Conservation (phyloP, 2,113 vertebrate genomes). For the Upupa epops region DNA sequence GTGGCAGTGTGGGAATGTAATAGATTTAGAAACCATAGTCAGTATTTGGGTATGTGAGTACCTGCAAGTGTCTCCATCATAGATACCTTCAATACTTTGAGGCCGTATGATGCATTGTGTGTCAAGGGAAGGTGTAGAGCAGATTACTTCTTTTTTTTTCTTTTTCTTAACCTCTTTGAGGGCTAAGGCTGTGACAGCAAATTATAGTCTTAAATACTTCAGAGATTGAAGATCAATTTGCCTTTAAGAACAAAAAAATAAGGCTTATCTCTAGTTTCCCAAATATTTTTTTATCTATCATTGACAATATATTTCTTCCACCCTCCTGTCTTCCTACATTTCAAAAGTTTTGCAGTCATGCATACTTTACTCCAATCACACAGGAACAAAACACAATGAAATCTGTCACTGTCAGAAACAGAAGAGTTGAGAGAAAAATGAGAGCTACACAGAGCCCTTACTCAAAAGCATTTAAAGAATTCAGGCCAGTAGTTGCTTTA, state of each 20-base stretch:
- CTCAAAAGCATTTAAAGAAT: not conserved
- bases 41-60: accelerated
- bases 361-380: not conserved
- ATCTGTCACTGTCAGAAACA: not conserved
- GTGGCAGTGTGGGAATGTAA: not conserved
- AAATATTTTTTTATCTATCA: not conserved
- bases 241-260: not conserved
- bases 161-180: not conserved
- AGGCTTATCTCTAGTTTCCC: not conserved
- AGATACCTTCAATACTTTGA: not conserved
- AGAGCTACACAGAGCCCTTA: not conserved
- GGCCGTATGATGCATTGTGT: accelerated
- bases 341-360: not conserved
- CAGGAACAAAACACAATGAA: not conserved
- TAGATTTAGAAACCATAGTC: not conserved
- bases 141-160: not conserved
- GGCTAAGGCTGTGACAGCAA: not conserved
- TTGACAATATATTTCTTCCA: not conserved
- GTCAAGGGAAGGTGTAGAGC: not conserved
- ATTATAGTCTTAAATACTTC: not conserved
- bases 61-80: not conserved
- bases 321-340: not conserved
- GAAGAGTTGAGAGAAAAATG: not conserved
- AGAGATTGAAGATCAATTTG: not conserved
- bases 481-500: not conserved